Evolutionary conservation across 2,113 vertebrate genomes (phyloP).

Genomic region (Pelecanus crispus): DNA sequence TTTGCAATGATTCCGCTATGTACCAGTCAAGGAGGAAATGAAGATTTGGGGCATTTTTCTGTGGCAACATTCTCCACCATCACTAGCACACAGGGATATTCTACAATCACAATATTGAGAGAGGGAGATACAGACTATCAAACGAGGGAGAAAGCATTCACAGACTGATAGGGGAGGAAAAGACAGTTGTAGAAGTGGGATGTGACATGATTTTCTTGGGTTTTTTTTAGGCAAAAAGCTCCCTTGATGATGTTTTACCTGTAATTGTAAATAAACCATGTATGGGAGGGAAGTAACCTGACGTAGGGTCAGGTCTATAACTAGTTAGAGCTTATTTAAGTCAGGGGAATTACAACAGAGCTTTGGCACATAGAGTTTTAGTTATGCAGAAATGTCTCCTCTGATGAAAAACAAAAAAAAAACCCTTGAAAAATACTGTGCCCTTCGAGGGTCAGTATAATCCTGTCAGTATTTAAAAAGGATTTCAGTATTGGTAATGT

Average conservation of each 20-base stretch:
- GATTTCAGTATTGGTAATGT: slow-evolving; percentile 11
- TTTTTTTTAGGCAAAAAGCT: background rate
- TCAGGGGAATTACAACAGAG: background rate
- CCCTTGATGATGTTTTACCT: background rate
- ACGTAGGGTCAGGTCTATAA: background rate
- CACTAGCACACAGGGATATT: background rate
- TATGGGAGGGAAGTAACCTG: background rate
- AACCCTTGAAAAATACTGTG: background rate
- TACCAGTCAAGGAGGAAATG: background rate
- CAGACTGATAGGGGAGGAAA: background rate
- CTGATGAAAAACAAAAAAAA: background rate
- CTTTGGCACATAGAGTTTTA: background rate
- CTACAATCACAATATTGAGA: background rate
- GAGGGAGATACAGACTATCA: background rate
- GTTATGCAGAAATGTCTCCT: background rate
- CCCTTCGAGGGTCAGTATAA: slow-evolving; percentile 41
- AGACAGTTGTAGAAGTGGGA: background rate
- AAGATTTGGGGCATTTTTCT: background rate
- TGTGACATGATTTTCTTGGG: background rate
- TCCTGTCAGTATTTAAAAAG: slow-evolving; percentile 42
- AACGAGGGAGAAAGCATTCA: background rate
- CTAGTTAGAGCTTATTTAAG: background rate
- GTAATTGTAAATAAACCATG: background rate
- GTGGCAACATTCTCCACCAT: background rate
- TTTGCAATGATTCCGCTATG: background rate